Conservation (phyloP, 2,113 vertebrate genomes). For the Furnarius figulus region DNA sequence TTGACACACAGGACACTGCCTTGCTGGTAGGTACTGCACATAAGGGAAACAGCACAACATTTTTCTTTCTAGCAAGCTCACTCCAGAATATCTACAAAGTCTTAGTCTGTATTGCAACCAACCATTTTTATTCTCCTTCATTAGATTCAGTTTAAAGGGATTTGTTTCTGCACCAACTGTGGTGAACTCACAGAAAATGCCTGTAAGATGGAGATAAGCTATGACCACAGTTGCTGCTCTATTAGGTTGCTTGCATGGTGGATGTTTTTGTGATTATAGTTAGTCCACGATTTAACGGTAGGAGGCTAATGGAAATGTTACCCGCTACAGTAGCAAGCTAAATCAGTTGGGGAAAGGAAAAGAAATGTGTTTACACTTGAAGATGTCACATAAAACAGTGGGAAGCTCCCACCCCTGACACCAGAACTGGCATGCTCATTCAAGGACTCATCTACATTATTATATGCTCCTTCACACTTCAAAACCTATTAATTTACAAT, state of each 20-base stretch:
- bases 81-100: not conserved
- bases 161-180: constrained; percentile 51
- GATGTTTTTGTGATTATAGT: constrained; percentile 73
- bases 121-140: not conserved
- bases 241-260: constrained; percentile 73
- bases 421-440: constrained; percentile 56
- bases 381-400: constrained; percentile 78
- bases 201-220: constrained; percentile 63
- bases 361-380: constrained; percentile 84
- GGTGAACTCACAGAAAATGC: constrained; percentile 18
- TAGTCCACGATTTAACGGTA: constrained; percentile 79
- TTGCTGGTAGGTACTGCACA: not conserved
- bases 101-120: not conserved
- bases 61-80: not conserved
- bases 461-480: constrained; percentile 67
- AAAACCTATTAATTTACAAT: constrained; percentile 79
- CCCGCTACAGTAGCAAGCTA: constrained; percentile 63
- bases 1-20: not conserved
- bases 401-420: constrained; percentile 65
- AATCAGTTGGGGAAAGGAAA: constrained; percentile 71
- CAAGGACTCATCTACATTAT: constrained; percentile 70
- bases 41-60: not conserved
- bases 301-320: constrained; percentile 83
- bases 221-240: constrained; percentile 66
- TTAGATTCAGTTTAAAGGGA: constrained; percentile 58